A percentile compares a stretch with the other conserved stretches of the same genome.
Evolutionary conservation across 2,113 vertebrate genomes (phyloP).

Genomic region (Cettia cetti): DNA sequence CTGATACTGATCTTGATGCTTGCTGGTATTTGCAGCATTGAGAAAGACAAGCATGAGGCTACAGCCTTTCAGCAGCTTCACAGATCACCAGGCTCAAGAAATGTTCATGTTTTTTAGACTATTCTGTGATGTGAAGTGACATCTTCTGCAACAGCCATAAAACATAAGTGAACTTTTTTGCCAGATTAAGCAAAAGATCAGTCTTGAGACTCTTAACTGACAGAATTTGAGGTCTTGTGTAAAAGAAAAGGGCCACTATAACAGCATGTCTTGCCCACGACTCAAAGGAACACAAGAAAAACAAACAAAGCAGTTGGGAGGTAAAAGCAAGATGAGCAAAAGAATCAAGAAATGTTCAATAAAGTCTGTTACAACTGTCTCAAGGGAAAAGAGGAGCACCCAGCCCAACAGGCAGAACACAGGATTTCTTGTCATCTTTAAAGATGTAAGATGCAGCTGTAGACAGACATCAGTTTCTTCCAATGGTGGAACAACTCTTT

Average conservation of each 20-base stretch:
- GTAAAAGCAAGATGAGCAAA: conserved; percentile 19
- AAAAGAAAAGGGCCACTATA: neutral
- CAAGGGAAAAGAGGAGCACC: neutral
- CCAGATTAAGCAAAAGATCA: neutral
- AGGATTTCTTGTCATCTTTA: neutral
- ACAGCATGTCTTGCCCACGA: neutral
- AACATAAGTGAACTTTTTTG: neutral
- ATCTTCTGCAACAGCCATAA: neutral
- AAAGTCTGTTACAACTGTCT: neutral
- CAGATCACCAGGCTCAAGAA: neutral
- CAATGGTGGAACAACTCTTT: neutral
- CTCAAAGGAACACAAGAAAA: neutral
- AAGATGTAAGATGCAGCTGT: neutral
- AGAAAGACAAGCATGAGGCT: neutral
- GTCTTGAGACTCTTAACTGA: neutral
- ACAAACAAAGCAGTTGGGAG: neutral
- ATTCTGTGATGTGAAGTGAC: neutral
- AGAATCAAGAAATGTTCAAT: neutral
- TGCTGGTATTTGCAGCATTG: neutral
- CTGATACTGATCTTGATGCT: neutral
- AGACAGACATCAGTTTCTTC: neutral
- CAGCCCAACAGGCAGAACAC: neutral
- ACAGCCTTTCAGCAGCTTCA: neutral
- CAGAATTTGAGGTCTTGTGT: neutral
- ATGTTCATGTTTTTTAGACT: neutral